phyloP scores from a whole-genome alignment of 2,888 invertebrate genomes.

The Dasysyrphus tricinctus region DNA sequence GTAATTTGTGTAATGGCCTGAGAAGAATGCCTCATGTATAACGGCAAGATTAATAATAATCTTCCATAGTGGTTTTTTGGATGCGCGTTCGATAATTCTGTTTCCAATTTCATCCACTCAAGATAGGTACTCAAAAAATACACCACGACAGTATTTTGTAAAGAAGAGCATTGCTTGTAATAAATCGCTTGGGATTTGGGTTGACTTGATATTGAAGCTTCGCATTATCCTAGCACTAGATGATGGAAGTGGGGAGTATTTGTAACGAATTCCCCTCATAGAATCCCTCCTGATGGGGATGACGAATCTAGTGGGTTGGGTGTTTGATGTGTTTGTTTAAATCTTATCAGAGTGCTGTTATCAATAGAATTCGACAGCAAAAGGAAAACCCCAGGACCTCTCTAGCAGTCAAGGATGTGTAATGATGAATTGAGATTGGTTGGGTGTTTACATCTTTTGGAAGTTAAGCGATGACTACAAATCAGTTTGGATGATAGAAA shows the following conservation, averaged over 20 bases:
- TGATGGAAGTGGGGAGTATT: background rate
- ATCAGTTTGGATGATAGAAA: constrained; percentile 10
- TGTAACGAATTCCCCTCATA: background rate
- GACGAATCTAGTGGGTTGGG: constrained; percentile 11
- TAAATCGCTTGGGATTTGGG: constrained; percentile 28
- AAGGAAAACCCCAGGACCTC: background rate
- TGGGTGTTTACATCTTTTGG: constrained; percentile 8
- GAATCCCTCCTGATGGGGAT: background rate
- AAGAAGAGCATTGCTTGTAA: background rate
- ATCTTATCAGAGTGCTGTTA: constrained; percentile 29
- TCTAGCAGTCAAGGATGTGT: constrained; percentile 11
- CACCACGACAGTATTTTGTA: background rate
- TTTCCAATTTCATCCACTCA: constrained; percentile 7
- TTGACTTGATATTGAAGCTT: constrained; percentile 1
- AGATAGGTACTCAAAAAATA: background rate
- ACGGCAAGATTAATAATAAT: constrained; percentile 56
- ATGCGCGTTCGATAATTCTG: constrained; percentile 32
- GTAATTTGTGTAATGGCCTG: constrained; percentile 67
- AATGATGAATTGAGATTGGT: constrained; percentile 31
- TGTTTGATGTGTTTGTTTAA: constrained; percentile 39
- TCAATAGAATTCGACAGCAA: constrained; percentile 15
- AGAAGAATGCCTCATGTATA: constrained; percentile 14
- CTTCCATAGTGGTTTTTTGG: constrained; percentile 3
- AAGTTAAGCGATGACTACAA: constrained; percentile 34
- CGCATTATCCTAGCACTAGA: background rate